Evolutionary conservation across 2,888 invertebrate genomes (phyloP).

Genomic region (Drosophila niveifrons): DNA sequence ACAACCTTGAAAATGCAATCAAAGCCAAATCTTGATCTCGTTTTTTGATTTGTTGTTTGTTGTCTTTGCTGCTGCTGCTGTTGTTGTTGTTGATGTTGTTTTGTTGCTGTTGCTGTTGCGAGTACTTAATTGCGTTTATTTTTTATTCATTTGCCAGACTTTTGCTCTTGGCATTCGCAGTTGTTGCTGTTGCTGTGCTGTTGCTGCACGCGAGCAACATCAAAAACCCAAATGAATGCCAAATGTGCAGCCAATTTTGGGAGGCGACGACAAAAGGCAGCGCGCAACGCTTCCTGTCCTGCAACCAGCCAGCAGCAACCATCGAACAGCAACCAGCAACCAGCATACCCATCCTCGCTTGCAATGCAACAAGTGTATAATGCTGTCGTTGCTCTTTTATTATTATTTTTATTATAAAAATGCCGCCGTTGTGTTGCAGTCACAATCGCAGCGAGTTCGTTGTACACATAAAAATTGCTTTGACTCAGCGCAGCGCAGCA

Average conservation of each 20-base stretch:
- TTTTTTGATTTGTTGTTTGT: slow-evolving; percentile 54
- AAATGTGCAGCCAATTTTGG: slow-evolving; percentile 77
- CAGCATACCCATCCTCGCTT: slow-evolving; percentile 50
- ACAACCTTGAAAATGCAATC: slow-evolving; percentile 78
- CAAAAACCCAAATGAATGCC: slow-evolving; percentile 62
- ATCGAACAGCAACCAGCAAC: slow-evolving; percentile 40
- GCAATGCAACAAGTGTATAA: slow-evolving; percentile 40
- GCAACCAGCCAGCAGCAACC: slow-evolving; percentile 29
- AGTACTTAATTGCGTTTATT: slow-evolving; percentile 70
- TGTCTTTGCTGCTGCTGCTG: slow-evolving; percentile 32
- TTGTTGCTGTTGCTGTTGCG: slow-evolving; percentile 46
- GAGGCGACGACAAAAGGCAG: slow-evolving; percentile 43
- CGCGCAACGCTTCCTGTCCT: slow-evolving; percentile 67
- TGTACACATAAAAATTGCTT: slow-evolving; percentile 70
- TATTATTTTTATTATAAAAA: slow-evolving; percentile 61
- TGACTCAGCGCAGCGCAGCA: slow-evolving; percentile 46
- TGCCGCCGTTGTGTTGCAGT: slow-evolving; percentile 11
- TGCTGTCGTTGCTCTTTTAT: slow-evolving; percentile 41
- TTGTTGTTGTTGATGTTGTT: slow-evolving; percentile 9
- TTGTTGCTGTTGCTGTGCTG: slow-evolving; percentile 47
- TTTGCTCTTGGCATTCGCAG: slow-evolving; percentile 76
- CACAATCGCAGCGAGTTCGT: slow-evolving; percentile 58
- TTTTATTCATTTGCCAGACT: slow-evolving; percentile 37
- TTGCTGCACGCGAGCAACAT: slow-evolving; percentile 70
- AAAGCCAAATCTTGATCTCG: slow-evolving; percentile 80